These are phyloP conservation scores for Thunnus maccoyii DNA, from an alignment of 2,113 vertebrate genomes.

Conservation along the genomic window DNA sequence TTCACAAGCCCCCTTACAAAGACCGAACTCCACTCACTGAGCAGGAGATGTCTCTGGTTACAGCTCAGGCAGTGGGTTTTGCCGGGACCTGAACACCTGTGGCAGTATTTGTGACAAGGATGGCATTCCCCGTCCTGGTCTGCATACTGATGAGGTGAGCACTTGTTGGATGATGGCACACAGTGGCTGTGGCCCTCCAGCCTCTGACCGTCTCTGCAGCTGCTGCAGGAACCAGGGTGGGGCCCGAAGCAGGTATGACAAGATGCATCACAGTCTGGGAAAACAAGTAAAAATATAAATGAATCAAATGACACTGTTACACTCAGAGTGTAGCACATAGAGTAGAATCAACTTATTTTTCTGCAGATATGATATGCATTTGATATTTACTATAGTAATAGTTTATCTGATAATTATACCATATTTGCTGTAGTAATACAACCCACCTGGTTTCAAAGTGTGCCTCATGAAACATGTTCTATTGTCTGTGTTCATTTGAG, in stretches of 20 bases:
- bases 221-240: slow-evolving; percentile 78
- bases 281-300: not conserved
- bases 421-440: not conserved
- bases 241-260: slow-evolving; percentile 87
- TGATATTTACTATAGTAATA: not conserved
- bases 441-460: no score
- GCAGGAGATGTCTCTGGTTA: slow-evolving; percentile 81
- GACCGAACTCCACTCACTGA: slow-evolving; percentile 85
- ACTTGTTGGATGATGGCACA: slow-evolving; percentile 62
- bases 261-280: slow-evolving; percentile 86
- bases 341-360: not conserved
- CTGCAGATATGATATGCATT: not conserved
- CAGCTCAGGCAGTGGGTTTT: slow-evolving; percentile 89
- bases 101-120: slow-evolving; percentile 89
- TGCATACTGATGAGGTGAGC: slow-evolving; percentile 83
- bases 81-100: slow-evolving; percentile 86
- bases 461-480: not conserved
- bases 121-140: slow-evolving; percentile 80
- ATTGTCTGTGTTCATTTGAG: not conserved
- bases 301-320: not conserved
- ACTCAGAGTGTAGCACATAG: not conserved
- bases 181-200: slow-evolving; percentile 79
- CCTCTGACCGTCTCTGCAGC: slow-evolving; percentile 83
- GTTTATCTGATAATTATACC: not conserved
- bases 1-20: not conserved